Evolutionary conservation across 2,888 invertebrate genomes (phyloP).

Genomic region (Aporophyla lueneburgensis): DNA sequence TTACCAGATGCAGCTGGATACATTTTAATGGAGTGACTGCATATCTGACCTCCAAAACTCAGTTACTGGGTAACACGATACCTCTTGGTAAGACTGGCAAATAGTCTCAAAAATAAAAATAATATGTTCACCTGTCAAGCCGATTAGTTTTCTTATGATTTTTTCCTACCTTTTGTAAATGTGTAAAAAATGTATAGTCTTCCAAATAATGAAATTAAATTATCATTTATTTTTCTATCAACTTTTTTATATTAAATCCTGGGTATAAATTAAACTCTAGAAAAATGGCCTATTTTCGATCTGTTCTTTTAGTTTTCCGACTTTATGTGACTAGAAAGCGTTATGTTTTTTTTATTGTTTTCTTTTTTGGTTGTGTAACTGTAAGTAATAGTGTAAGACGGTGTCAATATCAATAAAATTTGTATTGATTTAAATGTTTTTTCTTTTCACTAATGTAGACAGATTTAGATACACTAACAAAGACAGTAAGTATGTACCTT

Average conservation of each 20-base stretch:
- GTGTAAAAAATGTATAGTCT: conserved; percentile 25
- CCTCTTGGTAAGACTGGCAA: background rate
- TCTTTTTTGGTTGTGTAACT: conserved; percentile 59
- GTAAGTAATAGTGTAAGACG: conserved; percentile 52
- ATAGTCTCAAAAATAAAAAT: conserved; percentile 6
- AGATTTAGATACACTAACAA: background rate
- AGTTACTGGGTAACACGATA: background rate
- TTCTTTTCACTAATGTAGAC: background rate
- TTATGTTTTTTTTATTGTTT: conserved; percentile 4
- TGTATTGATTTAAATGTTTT: conserved; percentile 43
- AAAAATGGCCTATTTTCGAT: background rate
- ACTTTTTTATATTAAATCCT: background rate
- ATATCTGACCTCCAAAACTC: background rate
- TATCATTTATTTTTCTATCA: background rate
- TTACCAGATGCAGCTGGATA: background rate
- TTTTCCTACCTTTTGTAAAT: background rate
- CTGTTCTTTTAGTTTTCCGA: background rate
- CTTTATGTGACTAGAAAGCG: conserved; percentile 20
- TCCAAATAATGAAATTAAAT: background rate
- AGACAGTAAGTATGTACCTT: background rate
- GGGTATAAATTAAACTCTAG: background rate
- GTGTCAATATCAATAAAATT: conserved; percentile 55
- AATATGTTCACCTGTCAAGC: background rate
- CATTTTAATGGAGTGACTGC: background rate
- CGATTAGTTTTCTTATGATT: background rate